Evolutionary conservation across 2,797 vertebrate species (phyloP), one percentile per base, ranked within the genome.

Genomic region (Sylvilagus floridanus): DNA sequence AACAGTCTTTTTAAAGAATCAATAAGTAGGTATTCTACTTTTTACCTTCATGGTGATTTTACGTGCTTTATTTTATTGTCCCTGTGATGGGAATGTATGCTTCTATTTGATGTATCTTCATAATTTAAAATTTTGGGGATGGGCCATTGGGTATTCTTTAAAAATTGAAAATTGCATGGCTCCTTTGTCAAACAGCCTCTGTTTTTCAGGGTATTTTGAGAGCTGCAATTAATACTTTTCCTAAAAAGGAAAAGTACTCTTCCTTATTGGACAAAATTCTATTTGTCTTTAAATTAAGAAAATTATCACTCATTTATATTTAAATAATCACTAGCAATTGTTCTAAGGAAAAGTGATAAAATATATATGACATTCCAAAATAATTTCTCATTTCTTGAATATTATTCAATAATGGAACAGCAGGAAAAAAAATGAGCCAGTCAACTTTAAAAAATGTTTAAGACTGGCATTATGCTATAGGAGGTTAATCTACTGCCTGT

Each of bases 161-260:
- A 22, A 81, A 72, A 60, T 90, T 24, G 68, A 90, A 88, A 83
- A 19, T 66, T 28, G 93, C 42, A 69, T 30, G 26, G 26, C 4
- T 89, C 37, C 52, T 88, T 77, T 69, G 24, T 82, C 26, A 93
- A 72, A 60, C 0, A 3, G 22, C 4, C 11, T 4, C 7, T 35
- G 3, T 5, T 91, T 68, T 79, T 79, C 2, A 47, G 17, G 32
- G 71, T 94, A 71, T 91, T 86, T 83, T 95, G 66, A 96, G 66
- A 83, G 60, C 47, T 83, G n/a, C 17, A 35, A 63, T 82, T 52
- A 28, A 37, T 83, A 52, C 6, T 57, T 93, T 84, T 63, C 88
- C n/a, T 42, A 75, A 30, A 73, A 9, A 37, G 42, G 77, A 28
- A 24, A 87, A 87, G 60, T 10, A 66, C 6, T 62, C 14, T 68